phyloP scores from a whole-genome alignment of 1,140 invertebrate genomes.

The Ips typographus region DNA sequence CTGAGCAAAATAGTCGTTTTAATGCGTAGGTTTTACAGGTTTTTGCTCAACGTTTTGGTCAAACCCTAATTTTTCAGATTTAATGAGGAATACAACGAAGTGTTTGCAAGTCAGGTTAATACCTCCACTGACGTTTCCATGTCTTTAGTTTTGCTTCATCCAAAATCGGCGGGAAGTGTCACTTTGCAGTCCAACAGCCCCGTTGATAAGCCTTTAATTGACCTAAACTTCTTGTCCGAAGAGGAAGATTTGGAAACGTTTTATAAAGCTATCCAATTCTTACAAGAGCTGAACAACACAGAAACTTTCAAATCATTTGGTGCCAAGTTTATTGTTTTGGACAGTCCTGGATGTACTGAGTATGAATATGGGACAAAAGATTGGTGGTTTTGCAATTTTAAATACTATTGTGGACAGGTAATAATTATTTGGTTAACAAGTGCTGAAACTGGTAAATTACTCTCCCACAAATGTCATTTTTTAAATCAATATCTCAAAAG shows the following conservation, averaged over 20 bases:
- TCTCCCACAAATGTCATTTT: too few relatives aligned
- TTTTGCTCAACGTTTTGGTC: too few relatives aligned
- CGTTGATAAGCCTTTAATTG: constrained; percentile 63
- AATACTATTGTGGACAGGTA: background rate
- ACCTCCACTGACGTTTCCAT: background rate
- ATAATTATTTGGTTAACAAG: too few relatives aligned
- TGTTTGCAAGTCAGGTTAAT: background rate
- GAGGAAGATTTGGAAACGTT: constrained; percentile 58
- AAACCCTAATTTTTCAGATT: background rate
- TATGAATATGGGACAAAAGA: constrained; percentile 38
- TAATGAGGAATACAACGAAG: background rate
- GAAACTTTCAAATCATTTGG: constrained; percentile 51
- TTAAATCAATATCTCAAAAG: too few relatives aligned
- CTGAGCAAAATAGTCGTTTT: background rate
- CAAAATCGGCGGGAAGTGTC: constrained; percentile 63
- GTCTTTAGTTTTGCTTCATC: constrained; percentile 63
- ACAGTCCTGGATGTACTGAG: constrained; percentile 51
- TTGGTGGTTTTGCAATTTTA: constrained; percentile 36
- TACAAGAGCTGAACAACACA: constrained; percentile 55
- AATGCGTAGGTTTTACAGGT: too few relatives aligned
- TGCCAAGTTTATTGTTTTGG: constrained; percentile 46
- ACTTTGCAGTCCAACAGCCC: constrained; percentile 61
- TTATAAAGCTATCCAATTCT: constrained; percentile 56
- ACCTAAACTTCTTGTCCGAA: constrained; percentile 64
- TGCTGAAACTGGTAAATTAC: too few relatives aligned